These are phyloP conservation scores for Ferrisia virgata DNA, from an alignment of 2,888 invertebrate species.

Conservation along the genomic window DNA sequence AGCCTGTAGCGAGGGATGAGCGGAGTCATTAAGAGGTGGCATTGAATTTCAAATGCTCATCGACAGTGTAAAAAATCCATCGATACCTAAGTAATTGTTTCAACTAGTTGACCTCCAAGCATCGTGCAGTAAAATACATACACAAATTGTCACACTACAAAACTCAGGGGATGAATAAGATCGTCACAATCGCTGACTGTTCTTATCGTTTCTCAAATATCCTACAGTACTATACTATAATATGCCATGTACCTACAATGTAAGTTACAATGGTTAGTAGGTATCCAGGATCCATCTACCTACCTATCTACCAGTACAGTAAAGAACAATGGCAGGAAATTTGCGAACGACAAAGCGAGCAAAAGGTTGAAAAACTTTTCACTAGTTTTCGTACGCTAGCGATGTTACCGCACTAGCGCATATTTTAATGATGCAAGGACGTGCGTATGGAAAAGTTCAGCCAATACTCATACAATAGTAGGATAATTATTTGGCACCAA, in stretches of 20 bases:
- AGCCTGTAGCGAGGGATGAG: background rate
- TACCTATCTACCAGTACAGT: too few relatives aligned
- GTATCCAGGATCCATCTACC: too few relatives aligned
- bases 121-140: background rate
- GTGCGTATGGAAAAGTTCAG: background rate
- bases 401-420: too few relatives aligned
- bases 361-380: background rate
- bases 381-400: background rate
- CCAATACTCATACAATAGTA: too few relatives aligned
- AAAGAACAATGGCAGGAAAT: background rate
- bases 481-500: background rate
- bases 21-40: background rate
- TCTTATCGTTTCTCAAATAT: background rate
- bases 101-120: background rate
- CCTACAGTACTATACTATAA: too few relatives aligned
- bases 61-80: background rate
- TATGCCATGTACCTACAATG: too few relatives aligned
- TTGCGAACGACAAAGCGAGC: background rate
- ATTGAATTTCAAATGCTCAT: slow-evolving; percentile 24
- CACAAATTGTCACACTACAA: background rate
- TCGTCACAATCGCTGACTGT: background rate
- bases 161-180: background rate
- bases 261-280: too few relatives aligned
- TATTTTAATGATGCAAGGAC: background rate
- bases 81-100: background rate